Conservation (phyloP, 2,797 vertebrate species). For the Lepidocolaptes lacrymiger region DNA sequence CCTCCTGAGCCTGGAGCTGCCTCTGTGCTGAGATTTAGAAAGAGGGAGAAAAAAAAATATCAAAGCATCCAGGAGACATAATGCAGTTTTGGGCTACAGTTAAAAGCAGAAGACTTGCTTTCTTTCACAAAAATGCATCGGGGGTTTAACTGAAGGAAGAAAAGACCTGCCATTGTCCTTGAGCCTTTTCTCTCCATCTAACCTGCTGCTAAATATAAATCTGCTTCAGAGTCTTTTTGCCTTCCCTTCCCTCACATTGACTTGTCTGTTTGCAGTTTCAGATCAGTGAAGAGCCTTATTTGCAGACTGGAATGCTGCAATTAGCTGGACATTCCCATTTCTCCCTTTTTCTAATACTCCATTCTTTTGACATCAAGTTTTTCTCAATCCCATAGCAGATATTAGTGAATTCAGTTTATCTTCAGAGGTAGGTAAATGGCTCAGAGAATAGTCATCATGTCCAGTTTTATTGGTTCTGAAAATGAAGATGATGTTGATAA, state of each 20-base stretch:
- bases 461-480: conserved; percentile 15
- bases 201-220: conserved; percentile 63
- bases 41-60: conserved; percentile 21
- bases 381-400: conserved; percentile 18
- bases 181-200: conserved; percentile 50
- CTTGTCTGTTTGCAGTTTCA: conserved; percentile 56
- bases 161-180: conserved; percentile 62
- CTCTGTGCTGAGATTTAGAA: conserved; percentile 53
- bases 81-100: conserved; percentile 58
- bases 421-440: conserved; percentile 31
- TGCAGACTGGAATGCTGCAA: conserved; percentile 42
- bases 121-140: conserved; percentile 48
- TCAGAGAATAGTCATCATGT: not conserved
- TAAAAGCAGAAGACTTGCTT: conserved; percentile 53
- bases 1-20: conserved; percentile 55
- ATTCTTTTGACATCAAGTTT: conserved; percentile 23
- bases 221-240: conserved; percentile 46
- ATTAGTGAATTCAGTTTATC: conserved; percentile 23
- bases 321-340: conserved; percentile 26
- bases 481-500: not conserved
- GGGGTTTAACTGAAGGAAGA: conserved; percentile 53
- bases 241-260: not conserved
- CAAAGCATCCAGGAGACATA: conserved; percentile 54
- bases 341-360: conserved; percentile 11
- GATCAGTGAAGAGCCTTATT: conserved; percentile 21